Evolutionary conservation across 92 coral and sea anemone genomes (phyloP).

Genomic region (Heliopora coerulea): DNA sequence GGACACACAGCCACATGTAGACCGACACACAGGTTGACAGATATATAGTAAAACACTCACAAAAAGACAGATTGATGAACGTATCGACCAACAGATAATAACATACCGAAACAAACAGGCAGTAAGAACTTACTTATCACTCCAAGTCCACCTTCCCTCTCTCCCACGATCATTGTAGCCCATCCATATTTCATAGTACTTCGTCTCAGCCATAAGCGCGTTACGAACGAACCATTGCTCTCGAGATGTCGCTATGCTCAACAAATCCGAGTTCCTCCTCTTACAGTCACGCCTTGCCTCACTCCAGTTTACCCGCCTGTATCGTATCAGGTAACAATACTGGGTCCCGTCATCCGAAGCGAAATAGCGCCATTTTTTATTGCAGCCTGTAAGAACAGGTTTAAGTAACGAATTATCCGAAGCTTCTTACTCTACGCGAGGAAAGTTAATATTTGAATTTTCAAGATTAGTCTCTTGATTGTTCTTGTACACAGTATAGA

Average conservation of each 20-base stretch:
- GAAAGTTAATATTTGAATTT: no score
- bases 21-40: no score
- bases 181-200: conserved; percentile 72
- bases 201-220: conserved; percentile 65
- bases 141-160: conserved; percentile 88
- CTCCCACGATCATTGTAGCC: conserved; percentile 67
- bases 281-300: conserved; percentile 66
- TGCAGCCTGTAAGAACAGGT: not conserved
- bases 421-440: no score
- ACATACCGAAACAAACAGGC: not conserved
- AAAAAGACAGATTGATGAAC: no score
- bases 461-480: no score
- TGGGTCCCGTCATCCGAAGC: conserved; percentile 35
- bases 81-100: no score
- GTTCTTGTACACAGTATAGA: no score
- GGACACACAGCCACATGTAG: no score
- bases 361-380: conserved; percentile 11
- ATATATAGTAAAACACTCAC: no score
- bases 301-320: conserved; percentile 63
- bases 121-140: conserved; percentile 66
- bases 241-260: conserved; percentile 58
- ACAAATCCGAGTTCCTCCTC: conserved; percentile 60
- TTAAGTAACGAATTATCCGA: no score
- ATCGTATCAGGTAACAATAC: conserved; percentile 67
- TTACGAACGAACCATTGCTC: conserved; percentile 80